phyloP scores from a whole-genome alignment of 2,888 invertebrate species.

The Girardia tigrina region DNA sequence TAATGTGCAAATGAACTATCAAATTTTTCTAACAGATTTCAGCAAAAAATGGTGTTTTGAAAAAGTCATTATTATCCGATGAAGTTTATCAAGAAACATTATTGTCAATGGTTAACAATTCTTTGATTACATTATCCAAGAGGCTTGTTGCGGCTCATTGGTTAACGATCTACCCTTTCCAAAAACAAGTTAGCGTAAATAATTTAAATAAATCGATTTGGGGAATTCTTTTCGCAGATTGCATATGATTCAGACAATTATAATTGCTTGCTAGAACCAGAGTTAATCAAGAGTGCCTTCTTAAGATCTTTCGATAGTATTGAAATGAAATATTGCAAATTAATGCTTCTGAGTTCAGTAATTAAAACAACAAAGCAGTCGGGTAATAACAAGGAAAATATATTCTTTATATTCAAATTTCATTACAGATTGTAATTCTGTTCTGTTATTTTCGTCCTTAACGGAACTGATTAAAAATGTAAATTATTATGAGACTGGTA shows the following conservation, averaged over 20 bases:
- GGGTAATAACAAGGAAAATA: background rate
- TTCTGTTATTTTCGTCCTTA: background rate
- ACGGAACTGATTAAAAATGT: slow-evolving; percentile 2
- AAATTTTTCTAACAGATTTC: too few relatives aligned
- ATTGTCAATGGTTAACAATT: background rate
- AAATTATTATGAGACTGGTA: background rate
- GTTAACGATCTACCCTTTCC: background rate
- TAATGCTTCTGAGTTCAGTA: background rate
- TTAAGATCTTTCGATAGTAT: slow-evolving; percentile 1
- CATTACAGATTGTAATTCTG: background rate
- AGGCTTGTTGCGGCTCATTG: background rate
- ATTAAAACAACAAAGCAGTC: background rate
- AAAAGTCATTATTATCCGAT: background rate
- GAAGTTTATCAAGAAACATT: background rate
- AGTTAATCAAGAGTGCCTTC: background rate
- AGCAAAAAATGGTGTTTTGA: background rate
- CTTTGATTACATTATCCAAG: background rate
- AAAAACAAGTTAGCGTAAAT: background rate
- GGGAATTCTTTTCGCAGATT: too few relatives aligned
- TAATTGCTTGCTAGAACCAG: background rate
- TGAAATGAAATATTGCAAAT: background rate
- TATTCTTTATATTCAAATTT: background rate
- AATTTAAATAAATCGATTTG: too few relatives aligned
- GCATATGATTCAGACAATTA: too few relatives aligned
- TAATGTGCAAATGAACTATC: too few relatives aligned